Evolutionary conservation across 2,113 vertebrate species (phyloP).

Genomic region (Sebastes schlegelii): DNA sequence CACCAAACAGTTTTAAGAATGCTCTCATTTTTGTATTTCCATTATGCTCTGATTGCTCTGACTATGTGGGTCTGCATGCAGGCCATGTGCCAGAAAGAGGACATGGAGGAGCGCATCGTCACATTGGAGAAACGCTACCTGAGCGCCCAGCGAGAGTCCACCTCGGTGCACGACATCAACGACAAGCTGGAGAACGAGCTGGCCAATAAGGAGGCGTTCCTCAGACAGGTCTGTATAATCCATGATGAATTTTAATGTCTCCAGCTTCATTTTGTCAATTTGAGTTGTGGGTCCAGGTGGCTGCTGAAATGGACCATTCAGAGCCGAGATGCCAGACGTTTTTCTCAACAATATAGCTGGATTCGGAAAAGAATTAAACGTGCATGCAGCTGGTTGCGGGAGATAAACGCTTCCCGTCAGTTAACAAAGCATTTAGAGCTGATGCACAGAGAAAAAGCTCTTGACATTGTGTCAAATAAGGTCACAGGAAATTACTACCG

Average conservation of each 20-base stretch:
- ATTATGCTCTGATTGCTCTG: neutral
- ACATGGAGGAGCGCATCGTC: conserved; percentile 99
- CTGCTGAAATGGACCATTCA: conserved; percentile 14
- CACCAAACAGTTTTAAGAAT: neutral
- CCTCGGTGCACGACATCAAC: conserved; percentile 98
- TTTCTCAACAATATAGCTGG: neutral
- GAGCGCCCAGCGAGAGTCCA: conserved; percentile 97
- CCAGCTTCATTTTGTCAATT: neutral
- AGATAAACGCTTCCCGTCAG: conserved; percentile 18
- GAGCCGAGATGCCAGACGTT: neutral
- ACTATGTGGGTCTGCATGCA: conserved; percentile 64
- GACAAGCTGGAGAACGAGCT: conserved; percentile 98
- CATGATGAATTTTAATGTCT: neutral
- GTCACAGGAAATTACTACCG: conserved; percentile 40
- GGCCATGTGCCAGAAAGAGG: conserved; percentile 99
- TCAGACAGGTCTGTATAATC: conserved; percentile 90
- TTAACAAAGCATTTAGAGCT: conserved; percentile 12
- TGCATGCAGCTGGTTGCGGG: conserved; percentile 19
- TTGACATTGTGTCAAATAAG: conserved; percentile 53
- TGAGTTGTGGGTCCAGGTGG: conserved; percentile 13
- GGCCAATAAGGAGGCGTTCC: conserved; percentile 98
- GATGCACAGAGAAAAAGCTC: conserved; percentile 26
- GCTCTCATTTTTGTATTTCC: neutral
- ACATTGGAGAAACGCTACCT: conserved; percentile 98
- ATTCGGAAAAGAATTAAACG: neutral